phyloP scores from a whole-genome alignment of 2,113 vertebrate species.

The Salvelinus alpinus region DNA sequence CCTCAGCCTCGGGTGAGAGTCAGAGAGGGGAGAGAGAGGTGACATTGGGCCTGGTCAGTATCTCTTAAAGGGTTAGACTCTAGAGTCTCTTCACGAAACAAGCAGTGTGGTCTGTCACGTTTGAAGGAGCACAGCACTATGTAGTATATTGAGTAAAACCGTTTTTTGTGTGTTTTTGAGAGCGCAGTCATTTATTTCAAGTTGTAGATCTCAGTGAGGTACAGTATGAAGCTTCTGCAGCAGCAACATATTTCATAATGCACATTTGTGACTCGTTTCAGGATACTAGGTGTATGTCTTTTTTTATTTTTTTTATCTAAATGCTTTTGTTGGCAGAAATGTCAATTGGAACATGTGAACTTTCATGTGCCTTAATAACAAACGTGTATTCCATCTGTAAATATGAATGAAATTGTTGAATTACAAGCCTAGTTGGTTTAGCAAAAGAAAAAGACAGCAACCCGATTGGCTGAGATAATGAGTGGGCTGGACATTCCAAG shows the following conservation, averaged over 20 bases:
- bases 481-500: too few species aligned
- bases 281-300: too few species aligned
- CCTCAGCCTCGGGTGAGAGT: conserved; percentile 26
- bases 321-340: too few species aligned
- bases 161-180: conserved; percentile 43
- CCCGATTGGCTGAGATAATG: too few species aligned
- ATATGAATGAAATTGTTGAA: too few species aligned
- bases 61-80: conserved; percentile 27
- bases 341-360: too few species aligned
- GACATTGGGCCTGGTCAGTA: conserved; percentile 44
- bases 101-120: neutral
- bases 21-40: conserved; percentile 12
- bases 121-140: neutral
- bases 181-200: conserved; percentile 70
- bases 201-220: conserved; percentile 65
- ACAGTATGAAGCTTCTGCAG: conserved; percentile 73
- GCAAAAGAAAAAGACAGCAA: too few species aligned
- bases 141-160: neutral
- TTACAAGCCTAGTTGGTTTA: too few species aligned
- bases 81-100: neutral
- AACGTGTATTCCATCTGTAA: too few species aligned
- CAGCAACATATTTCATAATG: conserved; percentile 83
- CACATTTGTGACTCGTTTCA: conserved; percentile 51
- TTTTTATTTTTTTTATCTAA: too few species aligned
- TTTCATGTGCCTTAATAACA: too few species aligned